Percentiles rank a stretch among this genome's conserved stretches.
phyloP scores from a whole-genome alignment of 2,888 invertebrate genomes.

The Acanthosepion lycidas region DNA sequence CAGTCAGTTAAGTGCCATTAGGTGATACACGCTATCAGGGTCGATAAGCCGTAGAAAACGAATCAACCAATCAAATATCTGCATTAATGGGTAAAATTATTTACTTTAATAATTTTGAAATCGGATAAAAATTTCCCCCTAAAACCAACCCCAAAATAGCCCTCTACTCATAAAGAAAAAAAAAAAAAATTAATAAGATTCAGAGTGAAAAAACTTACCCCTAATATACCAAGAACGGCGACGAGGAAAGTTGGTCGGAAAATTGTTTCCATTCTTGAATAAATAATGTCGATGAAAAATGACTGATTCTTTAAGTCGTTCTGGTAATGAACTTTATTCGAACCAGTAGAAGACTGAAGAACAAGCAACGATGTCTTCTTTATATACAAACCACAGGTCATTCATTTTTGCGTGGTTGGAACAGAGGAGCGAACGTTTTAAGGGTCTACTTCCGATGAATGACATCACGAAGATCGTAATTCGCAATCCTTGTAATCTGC shows the following conservation, averaged over 20 bases:
- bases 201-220: not conserved
- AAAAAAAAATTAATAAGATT: not conserved
- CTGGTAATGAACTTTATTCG: not conserved
- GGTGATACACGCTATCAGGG: no score
- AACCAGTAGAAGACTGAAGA: not conserved
- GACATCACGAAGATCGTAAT: not conserved
- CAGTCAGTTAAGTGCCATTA: no score
- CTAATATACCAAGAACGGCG: not conserved
- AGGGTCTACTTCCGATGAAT: not conserved
- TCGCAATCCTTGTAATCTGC: not conserved
- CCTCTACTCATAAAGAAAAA: no score
- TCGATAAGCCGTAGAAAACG: no score
- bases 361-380: not conserved
- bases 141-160: no score
- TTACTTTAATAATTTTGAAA: no score
- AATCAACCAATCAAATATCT: no score
- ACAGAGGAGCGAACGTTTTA: not conserved
- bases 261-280: not conserved
- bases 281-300: not conserved
- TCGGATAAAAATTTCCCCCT: no score
- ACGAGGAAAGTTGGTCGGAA: not conserved
- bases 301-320: not conserved
- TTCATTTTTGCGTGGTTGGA: not conserved
- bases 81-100: no score
- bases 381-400: not conserved